Evolutionary conservation across 2,888 invertebrate species (phyloP), one percentile per base, ranked within the genome.

Genomic region (Coleophora deauratella): DNA sequence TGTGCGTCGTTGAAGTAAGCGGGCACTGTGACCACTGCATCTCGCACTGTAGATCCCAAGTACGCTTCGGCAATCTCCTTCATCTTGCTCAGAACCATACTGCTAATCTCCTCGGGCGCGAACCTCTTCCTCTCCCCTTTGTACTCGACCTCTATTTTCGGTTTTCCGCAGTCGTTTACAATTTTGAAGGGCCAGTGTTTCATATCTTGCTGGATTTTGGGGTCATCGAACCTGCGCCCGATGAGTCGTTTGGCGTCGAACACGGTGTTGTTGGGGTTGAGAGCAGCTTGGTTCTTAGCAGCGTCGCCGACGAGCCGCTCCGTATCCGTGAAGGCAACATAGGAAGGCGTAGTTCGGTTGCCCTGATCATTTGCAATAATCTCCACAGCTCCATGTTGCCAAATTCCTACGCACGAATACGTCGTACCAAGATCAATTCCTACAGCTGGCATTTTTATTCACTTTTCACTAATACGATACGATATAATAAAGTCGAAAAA

Each of bases 141-240:
- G 63, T 86, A 88, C 53, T 89, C 87, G 1, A 89, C 87, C 59
- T 87, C 79, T 40, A 90, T 87, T 59, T 88, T 89, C 1, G 90
- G 90, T 52, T 89, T 90, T 9, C 88, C 84, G 14, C 69, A 66
- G 27, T 89, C 89, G 51, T 70, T 88, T 33, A 89, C 60, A 1
- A 91, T 90, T 49, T 85, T 86, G 71, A 94, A 94, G 1, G 93
- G 92, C 93, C 93, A 94, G 49, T 90, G 90, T 55, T 91, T 91
- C 80, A 91, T 89, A 63, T 94, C 93, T 15, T 86, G 81, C 59
- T 92, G 91, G 11, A 93, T 91, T 50, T 90, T 88, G 0, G 81
- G 57, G 55, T 92, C 92, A 44, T 89, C 88, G 66, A 82, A 90
- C 43, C 82, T 85, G 38, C 91, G 80, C 84, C 93, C 93, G 59